Conservation (phyloP, 2,888 invertebrate species). For the Torymus auratus region DNA sequence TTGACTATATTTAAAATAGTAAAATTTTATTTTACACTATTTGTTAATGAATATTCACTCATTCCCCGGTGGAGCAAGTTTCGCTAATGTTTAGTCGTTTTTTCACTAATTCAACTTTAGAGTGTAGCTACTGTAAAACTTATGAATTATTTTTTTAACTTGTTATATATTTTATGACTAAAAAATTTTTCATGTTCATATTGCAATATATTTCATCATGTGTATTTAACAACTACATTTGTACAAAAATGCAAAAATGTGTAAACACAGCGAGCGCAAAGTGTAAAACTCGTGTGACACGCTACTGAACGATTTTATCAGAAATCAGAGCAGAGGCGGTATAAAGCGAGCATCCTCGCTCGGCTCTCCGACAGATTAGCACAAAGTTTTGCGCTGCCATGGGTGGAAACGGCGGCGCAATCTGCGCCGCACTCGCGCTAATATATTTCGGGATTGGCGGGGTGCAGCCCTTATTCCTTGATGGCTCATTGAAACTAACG, state of each 20-base stretch:
- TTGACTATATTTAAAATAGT: too few species aligned
- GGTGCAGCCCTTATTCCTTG: slow-evolving; percentile 17
- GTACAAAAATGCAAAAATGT: not conserved
- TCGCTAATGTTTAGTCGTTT: too few species aligned
- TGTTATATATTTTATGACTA: too few species aligned
- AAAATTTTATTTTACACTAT: too few species aligned
- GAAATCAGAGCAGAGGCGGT: not conserved
- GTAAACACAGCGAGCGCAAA: not conserved
- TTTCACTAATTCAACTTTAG: too few species aligned
- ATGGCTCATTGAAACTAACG: slow-evolving; percentile 21
- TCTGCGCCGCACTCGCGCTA: not conserved
- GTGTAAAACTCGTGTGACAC: not conserved
- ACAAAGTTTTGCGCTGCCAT: slow-evolving; percentile 3
- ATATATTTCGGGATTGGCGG: not conserved
- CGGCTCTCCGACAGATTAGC: slow-evolving; percentile 10
- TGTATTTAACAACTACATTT: too few species aligned
- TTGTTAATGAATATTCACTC: too few species aligned
- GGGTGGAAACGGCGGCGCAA: not conserved
- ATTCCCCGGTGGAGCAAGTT: too few species aligned
- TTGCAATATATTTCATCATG: too few species aligned
- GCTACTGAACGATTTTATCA: slow-evolving; percentile 28
- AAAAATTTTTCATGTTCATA: too few species aligned
- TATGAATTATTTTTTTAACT: too few species aligned
- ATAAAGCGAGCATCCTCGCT: slow-evolving; percentile 19
- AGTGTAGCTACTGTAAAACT: too few species aligned